Percentiles rank a stretch among this genome's conserved stretches.
These are phyloP conservation scores for Aproaerema taeniolella DNA, from an alignment of 2,888 invertebrate species.

Conservation along the genomic window DNA sequence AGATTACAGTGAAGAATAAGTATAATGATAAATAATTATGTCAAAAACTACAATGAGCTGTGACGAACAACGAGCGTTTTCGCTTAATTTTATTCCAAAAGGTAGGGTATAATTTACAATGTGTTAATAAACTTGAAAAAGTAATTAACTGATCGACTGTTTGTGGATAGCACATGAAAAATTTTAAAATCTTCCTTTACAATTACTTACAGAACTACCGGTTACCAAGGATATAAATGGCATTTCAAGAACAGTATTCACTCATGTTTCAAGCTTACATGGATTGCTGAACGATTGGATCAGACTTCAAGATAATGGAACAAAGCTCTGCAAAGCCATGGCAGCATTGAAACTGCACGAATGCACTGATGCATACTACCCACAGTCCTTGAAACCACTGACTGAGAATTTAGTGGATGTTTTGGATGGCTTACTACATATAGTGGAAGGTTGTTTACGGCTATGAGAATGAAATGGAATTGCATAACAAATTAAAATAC, in stretches of 20 bases:
- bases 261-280: conserved; percentile 52
- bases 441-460: conserved; percentile 50
- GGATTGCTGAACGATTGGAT: conserved; percentile 48
- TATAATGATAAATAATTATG: too few species aligned
- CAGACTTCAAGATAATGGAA: conserved; percentile 47
- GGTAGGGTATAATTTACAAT: too few species aligned
- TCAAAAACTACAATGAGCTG: too few species aligned
- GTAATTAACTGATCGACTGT: too few species aligned
- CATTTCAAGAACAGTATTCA: conserved; percentile 55
- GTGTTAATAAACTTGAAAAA: too few species aligned
- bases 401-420: conserved; percentile 44
- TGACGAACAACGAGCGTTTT: too few species aligned
- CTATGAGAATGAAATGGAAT: too few species aligned
- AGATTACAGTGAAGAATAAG: too few species aligned
- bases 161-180: too few species aligned
- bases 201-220: conserved; percentile 31
- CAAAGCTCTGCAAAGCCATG: conserved; percentile 44
- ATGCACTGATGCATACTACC: conserved; percentile 50
- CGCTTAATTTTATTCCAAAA: too few species aligned
- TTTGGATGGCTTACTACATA: conserved; percentile 37
- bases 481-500: too few species aligned
- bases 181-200: too few species aligned
- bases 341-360: conserved; percentile 50
- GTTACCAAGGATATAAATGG: conserved; percentile 51
- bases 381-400: conserved; percentile 43